Conservation (phyloP, 2,888 invertebrate species). For the Protodeltote pygarga region DNA sequence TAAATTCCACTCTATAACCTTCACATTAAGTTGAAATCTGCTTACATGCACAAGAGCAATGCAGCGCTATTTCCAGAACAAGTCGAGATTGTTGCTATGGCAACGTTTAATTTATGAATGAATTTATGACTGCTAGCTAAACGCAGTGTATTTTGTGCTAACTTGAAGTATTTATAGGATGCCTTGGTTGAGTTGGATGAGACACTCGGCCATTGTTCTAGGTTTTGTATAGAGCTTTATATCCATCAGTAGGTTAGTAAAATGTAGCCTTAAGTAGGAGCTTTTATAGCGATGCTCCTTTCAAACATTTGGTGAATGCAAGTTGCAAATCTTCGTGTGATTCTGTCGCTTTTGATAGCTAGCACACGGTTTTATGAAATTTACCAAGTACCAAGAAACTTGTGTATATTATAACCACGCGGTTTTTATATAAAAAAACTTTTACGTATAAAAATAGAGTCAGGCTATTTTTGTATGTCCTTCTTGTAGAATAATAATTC, state of each 20-base stretch:
- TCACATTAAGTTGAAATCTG: not conserved
- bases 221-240: not conserved
- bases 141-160: conserved; percentile 18
- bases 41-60: not conserved
- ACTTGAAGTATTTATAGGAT: conserved; percentile 35
- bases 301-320: too few species aligned
- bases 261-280: not conserved
- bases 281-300: not conserved
- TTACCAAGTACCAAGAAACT: too few species aligned
- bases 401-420: too few species aligned
- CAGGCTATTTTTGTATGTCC: too few species aligned
- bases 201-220: conserved; percentile 31
- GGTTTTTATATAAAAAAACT: too few species aligned
- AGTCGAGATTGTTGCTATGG: conserved; percentile 34
- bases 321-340: too few species aligned
- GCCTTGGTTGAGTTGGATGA: conserved; percentile 12
- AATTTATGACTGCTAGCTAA: conserved; percentile 33
- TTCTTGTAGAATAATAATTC: too few species aligned
- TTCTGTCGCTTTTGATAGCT: too few species aligned
- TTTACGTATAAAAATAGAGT: too few species aligned
- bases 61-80: conserved; percentile 29
- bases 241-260: conserved; percentile 5
- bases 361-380: too few species aligned
- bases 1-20: not conserved
- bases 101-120: conserved; percentile 46